Percentiles rank a stretch among this genome's conserved stretches.
These are phyloP conservation scores for Pristiophorus japonicus DNA, from an alignment of 2,113 vertebrate species.

Conservation along the genomic window DNA sequence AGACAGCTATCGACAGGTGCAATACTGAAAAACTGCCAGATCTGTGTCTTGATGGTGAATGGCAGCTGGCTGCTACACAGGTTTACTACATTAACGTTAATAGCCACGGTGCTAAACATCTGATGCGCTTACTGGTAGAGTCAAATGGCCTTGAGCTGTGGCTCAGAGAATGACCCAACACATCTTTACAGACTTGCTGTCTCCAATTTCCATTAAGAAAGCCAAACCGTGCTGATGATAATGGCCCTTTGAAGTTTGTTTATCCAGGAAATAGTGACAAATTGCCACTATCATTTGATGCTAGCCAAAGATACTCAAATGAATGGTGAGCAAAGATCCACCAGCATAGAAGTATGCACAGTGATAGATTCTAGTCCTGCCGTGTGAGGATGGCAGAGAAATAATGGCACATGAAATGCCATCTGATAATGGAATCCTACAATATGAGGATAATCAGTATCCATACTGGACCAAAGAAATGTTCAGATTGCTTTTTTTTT, in stretches of 20 bases:
- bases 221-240: not conserved
- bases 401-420: not conserved
- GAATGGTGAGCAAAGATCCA: not conserved
- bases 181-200: not conserved
- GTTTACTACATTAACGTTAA: slow-evolving; percentile 11
- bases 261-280: not conserved
- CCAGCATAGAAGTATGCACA: not conserved
- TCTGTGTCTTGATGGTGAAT: not conserved
- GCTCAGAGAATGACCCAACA: not conserved
- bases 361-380: not conserved
- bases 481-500: not conserved
- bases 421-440: too few relatives aligned
- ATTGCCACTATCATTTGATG: not conserved
- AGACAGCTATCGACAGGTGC: slow-evolving; percentile 18
- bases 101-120: not conserved
- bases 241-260: not conserved
- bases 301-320: not conserved
- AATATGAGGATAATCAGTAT: not conserved
- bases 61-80: not conserved
- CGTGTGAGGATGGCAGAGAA: not conserved
- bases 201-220: not conserved
- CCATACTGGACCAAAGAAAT: not conserved
- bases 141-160: not conserved
- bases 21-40: slow-evolving; percentile 31
- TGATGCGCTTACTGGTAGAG: not conserved